Percentiles rank a stretch among this genome's conserved stretches.
Evolutionary conservation across 2,888 invertebrate genomes (phyloP).

Genomic region (Rhogogaster chlorosoma): DNA sequence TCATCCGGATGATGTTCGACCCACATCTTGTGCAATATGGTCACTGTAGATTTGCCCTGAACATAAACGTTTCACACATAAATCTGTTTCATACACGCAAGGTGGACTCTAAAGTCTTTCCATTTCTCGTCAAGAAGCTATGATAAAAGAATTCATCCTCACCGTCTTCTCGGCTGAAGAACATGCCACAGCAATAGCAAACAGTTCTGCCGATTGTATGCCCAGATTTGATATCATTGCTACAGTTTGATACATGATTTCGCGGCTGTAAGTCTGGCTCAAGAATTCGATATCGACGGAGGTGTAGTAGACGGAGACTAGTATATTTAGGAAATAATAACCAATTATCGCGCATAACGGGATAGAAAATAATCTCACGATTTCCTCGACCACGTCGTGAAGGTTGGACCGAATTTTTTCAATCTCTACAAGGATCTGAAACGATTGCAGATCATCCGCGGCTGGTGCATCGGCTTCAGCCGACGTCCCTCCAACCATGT

Average conservation of each 20-base stretch:
- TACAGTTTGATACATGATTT: neutral
- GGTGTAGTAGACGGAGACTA: neutral
- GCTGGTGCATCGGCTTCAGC: neutral
- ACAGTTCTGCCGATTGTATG: neutral
- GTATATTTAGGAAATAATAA: neutral
- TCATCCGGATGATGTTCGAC: neutral
- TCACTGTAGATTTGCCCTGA: conserved; percentile 22
- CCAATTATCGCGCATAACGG: neutral
- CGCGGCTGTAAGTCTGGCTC: neutral
- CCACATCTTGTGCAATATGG: neutral
- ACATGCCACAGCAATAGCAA: neutral
- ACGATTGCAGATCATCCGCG: neutral
- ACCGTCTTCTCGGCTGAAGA: neutral
- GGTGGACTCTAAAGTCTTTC: neutral
- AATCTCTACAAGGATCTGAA: neutral
- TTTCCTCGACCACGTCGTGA: neutral
- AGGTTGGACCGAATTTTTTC: neutral
- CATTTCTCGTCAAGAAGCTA: neutral
- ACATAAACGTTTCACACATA: too few relatives aligned
- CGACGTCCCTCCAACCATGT: neutral
- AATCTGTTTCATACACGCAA: neutral
- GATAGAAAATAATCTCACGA: neutral
- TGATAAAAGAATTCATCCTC: neutral
- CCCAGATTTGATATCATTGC: neutral
- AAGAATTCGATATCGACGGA: neutral